Evolutionary conservation across 2,113 vertebrate genomes (phyloP).

Genomic region (Salvelinus namaycush): DNA sequence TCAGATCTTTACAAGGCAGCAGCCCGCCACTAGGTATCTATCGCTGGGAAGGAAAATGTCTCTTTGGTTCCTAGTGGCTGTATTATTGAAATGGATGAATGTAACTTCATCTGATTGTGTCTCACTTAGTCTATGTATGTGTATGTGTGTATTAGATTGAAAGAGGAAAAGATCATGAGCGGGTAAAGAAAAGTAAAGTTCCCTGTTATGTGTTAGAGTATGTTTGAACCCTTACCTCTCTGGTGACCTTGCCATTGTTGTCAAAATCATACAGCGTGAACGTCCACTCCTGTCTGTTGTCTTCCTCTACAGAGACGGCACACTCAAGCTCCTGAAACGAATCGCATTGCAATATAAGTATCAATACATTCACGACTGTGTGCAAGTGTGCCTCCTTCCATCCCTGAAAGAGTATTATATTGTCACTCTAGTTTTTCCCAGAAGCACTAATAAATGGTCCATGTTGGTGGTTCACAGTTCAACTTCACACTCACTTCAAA

Average conservation of each 20-base stretch:
- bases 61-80: constrained; percentile 23
- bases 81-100: constrained; percentile 17
- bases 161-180: not conserved
- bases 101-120: not conserved
- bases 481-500: constrained; percentile 87
- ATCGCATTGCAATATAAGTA: constrained; percentile 2
- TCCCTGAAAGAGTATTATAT: constrained; percentile 8
- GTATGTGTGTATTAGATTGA: constrained; percentile 5
- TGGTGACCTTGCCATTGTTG: constrained; percentile 98
- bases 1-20: constrained; percentile 59
- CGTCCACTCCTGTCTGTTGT: constrained; percentile 98
- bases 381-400: not conserved
- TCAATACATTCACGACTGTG: constrained; percentile 20
- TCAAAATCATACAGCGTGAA: constrained; percentile 99
- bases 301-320: constrained; percentile 95
- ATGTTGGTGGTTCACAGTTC: constrained; percentile 4
- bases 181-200: not conserved
- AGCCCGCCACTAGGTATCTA: constrained; percentile 40
- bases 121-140: not conserved
- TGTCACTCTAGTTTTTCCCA: constrained; percentile 42
- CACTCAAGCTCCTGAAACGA: constrained; percentile 92
- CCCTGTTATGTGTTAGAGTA: not conserved
- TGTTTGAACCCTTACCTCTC: constrained; percentile 81
- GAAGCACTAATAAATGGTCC: constrained; percentile 44
- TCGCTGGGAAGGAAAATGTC: constrained; percentile 31